Conservation (phyloP, 2,888 invertebrate species). For the Homarus gammarus region DNA sequence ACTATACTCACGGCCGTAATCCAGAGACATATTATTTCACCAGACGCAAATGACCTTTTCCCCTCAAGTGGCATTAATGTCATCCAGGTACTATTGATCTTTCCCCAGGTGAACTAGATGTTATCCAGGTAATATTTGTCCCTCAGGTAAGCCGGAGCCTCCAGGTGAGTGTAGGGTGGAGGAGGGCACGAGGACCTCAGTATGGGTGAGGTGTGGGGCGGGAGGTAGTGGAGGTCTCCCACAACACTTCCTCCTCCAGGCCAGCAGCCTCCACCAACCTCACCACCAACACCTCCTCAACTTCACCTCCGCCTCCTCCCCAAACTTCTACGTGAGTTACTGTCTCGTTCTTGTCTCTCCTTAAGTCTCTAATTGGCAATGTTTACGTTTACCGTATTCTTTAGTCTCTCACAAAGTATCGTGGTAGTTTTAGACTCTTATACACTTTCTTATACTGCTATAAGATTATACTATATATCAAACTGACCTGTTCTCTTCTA, state of each 20-base stretch:
- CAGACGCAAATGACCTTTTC: no score
- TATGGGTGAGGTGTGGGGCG: conserved; percentile 43
- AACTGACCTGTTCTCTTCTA: no score
- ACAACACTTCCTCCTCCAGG: conserved; percentile 59
- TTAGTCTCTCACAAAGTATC: neutral
- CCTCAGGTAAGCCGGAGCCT: conserved; percentile 60
- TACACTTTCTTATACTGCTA: no score
- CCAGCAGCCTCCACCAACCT: conserved; percentile 13
- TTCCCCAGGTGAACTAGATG: no score
- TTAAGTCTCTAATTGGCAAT: neutral
- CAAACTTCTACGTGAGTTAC: neutral
- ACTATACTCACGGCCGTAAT: no score
- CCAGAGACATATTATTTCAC: no score
- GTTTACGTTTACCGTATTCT: neutral
- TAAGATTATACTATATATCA: no score
- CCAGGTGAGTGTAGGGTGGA: conserved; percentile 50
- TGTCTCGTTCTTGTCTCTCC: neutral
- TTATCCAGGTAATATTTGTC: no score
- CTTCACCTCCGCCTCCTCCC: neutral
- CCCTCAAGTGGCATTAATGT: no score
- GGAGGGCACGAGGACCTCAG: conserved; percentile 43
- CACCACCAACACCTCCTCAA: neutral
- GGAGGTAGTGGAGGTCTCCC: conserved; percentile 59
- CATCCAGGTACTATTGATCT: no score
- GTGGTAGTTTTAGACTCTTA: neutral